Evolutionary conservation across 2,797 vertebrate genomes (phyloP).

Genomic region (Garrulus glandarius): DNA sequence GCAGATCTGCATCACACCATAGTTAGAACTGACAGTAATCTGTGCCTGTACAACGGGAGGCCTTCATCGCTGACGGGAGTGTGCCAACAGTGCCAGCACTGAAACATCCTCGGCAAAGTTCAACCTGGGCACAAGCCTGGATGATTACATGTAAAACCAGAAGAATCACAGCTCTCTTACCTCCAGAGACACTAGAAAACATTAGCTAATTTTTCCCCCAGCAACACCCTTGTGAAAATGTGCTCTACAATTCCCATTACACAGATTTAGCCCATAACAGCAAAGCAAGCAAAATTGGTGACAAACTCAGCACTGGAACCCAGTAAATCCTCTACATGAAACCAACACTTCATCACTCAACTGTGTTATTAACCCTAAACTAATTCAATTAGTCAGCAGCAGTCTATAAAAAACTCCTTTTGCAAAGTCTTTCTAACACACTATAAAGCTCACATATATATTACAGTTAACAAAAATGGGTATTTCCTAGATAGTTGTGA

Average conservation of each 20-base stretch:
- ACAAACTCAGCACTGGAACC: neutral
- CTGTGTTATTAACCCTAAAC: neutral
- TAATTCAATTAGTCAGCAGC: neutral
- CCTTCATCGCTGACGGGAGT: neutral
- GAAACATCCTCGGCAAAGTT: neutral
- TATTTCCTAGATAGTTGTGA: slow-evolving; percentile 5
- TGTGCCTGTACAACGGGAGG: slow-evolving; percentile 32
- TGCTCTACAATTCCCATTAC: neutral
- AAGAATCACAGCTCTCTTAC: neutral
- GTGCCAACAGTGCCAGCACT: neutral
- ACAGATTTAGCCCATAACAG: neutral
- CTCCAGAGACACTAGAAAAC: neutral
- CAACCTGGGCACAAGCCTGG: neutral
- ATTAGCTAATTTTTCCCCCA: neutral
- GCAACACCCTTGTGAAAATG: neutral
- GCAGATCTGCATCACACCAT: slow-evolving; percentile 31
- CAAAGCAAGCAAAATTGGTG: neutral
- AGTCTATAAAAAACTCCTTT: neutral
- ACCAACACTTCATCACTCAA: neutral
- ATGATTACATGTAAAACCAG: neutral
- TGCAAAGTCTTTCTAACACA: neutral
- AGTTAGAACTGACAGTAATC: slow-evolving; percentile 63
- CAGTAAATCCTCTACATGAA: neutral
- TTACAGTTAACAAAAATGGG: neutral
- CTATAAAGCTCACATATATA: neutral